phyloP scores from a whole-genome alignment of 2,797 vertebrate genomes.

The Fundulus diaphanus region DNA sequence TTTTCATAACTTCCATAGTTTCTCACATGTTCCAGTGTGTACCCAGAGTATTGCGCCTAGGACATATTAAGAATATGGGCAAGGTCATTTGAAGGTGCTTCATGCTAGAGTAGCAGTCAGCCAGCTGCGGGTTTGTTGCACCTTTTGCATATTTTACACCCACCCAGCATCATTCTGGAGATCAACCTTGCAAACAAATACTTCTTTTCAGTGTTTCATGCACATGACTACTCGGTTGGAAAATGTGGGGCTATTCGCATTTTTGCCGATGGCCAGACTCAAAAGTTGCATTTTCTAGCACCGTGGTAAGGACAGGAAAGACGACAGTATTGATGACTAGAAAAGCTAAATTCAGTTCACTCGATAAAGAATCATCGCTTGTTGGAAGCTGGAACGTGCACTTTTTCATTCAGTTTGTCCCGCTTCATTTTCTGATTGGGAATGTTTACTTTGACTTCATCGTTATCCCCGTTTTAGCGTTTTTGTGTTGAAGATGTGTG shows the following conservation, averaged over 20 bases:
- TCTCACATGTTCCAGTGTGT: not conserved
- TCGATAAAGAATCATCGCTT: slow-evolving; percentile 27
- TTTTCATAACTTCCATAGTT: slow-evolving; percentile 22
- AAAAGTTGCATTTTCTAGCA: slow-evolving; percentile 29
- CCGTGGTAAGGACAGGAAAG: slow-evolving; percentile 19
- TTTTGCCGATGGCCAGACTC: slow-evolving; percentile 15
- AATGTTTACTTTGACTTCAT: slow-evolving; percentile 41
- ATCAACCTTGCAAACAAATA: not conserved
- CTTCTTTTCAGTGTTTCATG: slow-evolving; percentile 31
- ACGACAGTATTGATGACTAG: slow-evolving; percentile 60
- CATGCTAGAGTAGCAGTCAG: slow-evolving; percentile 74
- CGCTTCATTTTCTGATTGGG: slow-evolving; percentile 25
- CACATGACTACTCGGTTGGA: slow-evolving; percentile 4
- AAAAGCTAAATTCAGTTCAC: slow-evolving; percentile 31
- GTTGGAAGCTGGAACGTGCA: slow-evolving; percentile 35
- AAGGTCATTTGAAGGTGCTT: slow-evolving; percentile 50
- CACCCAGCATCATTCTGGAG: slow-evolving; percentile 17
- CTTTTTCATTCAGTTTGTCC: slow-evolving; percentile 41
- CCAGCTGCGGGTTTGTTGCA: slow-evolving; percentile 76
- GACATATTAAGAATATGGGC: slow-evolving; percentile 32
- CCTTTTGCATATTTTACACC: slow-evolving; percentile 50
- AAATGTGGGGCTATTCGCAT: not conserved
- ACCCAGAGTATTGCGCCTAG: slow-evolving; percentile 4
- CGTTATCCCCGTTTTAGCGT: slow-evolving; percentile 39
- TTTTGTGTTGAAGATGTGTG: slow-evolving; percentile 64